Evolutionary conservation across 2,113 vertebrate genomes (phyloP).

Genomic region (Boulengeromyrus knoepffleri): DNA sequence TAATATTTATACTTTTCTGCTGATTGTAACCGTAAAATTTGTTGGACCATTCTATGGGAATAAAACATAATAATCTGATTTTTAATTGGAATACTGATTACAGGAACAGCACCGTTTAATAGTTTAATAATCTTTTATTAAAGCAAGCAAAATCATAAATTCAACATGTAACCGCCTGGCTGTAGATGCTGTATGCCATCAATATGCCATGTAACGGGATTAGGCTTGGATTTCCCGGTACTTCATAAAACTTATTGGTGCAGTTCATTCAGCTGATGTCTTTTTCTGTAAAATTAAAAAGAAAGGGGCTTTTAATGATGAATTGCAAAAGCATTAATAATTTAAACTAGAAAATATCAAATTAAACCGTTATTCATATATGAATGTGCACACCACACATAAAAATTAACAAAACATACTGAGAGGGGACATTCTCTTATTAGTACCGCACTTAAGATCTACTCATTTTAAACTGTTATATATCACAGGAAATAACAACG

Average conservation of each 20-base stretch:
- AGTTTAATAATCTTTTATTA: background rate
- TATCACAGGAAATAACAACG: background rate
- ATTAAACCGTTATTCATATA: background rate
- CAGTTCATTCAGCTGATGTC: constrained; percentile 95
- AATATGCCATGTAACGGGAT: constrained; percentile 93
- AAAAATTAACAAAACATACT: background rate
- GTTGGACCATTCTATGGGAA: background rate
- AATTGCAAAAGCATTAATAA: background rate
- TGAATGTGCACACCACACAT: background rate
- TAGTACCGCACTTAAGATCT: background rate
- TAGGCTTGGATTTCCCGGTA: constrained; percentile 85
- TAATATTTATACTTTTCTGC: background rate
- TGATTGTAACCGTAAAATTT: background rate
- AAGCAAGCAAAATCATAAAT: background rate
- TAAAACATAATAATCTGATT: background rate
- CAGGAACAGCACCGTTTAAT: background rate
- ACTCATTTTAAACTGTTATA: background rate
- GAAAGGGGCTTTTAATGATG: background rate
- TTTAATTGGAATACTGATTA: background rate
- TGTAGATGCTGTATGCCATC: constrained; percentile 98
- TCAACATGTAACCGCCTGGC: constrained; percentile 62
- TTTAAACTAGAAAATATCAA: background rate
- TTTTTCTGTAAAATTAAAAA: constrained; percentile 69
- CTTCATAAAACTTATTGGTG: constrained; percentile 93
- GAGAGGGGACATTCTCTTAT: background rate